These are phyloP conservation scores for Luehdorfia chinensis DNA, from an alignment of 1,140 invertebrate species.

Conservation along the genomic window DNA sequence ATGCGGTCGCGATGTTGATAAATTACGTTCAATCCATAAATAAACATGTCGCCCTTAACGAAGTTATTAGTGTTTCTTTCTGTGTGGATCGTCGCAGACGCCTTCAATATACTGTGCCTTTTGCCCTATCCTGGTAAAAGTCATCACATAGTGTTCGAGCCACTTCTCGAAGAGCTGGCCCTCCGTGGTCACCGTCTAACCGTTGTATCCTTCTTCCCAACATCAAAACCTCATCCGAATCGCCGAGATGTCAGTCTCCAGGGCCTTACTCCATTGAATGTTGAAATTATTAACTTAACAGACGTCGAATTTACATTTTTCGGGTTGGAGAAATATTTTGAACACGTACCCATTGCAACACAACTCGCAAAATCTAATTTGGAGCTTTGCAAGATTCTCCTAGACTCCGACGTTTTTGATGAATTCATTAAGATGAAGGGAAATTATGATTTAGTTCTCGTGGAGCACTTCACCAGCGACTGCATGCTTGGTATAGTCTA, in stretches of 20 bases:
- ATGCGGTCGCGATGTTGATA: no score
- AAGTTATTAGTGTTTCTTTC: no score
- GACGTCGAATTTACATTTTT: constrained; percentile 19
- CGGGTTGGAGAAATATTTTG: constrained; percentile 22
- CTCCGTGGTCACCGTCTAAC: constrained; percentile 82
- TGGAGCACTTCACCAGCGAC: constrained; percentile 82
- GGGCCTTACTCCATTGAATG: constrained; percentile 27
- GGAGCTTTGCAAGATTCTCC: constrained; percentile 33
- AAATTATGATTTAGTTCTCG: constrained; percentile 81
- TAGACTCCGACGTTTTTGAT: constrained; percentile 61
- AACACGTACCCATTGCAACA: constrained; percentile 19
- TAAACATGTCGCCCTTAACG: no score
- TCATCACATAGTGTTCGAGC: constrained; percentile 83
- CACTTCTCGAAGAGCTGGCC: constrained; percentile 80
- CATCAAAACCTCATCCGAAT: constrained; percentile 22
- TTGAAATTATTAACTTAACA: constrained; percentile 33
- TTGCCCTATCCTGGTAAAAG: constrained; percentile 83
- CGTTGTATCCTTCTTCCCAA: constrained; percentile 80
- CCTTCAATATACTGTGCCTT: constrained; percentile 77
- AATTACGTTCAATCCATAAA: no score
- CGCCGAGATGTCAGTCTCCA: constrained; percentile 34
- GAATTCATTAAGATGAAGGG: constrained; percentile 59
- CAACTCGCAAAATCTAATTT: constrained; percentile 23
- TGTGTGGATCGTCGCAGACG: constrained; percentile 13
- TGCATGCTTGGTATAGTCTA: constrained; percentile 80